Evolutionary conservation across 1,140 invertebrate species (phyloP).

Genomic region (Procambarus clarkii): DNA sequence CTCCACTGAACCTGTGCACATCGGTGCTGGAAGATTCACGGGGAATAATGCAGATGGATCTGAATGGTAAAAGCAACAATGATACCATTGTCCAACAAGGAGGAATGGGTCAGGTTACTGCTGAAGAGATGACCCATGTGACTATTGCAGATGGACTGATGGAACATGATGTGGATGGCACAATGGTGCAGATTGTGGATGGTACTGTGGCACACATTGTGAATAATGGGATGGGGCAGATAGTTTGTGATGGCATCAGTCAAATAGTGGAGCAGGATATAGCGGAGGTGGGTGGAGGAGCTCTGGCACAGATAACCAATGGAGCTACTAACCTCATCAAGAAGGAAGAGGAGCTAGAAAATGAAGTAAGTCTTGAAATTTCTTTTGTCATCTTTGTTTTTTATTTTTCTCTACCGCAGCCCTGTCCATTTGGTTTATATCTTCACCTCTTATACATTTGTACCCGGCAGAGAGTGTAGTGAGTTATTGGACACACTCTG

Average conservation of each 20-base stretch:
- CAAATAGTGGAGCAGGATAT: conserved; percentile 26
- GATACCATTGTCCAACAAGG: neutral
- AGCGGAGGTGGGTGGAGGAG: neutral
- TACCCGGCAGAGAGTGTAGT: too few species aligned
- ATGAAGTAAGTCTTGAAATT: conserved; percentile 19
- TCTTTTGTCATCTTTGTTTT: too few species aligned
- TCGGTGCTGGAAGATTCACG: neutral
- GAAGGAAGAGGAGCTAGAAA: conserved; percentile 34
- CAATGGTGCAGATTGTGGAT: conserved; percentile 28
- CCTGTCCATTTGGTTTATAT: too few species aligned
- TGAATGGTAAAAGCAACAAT: neutral
- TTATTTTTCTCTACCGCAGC: too few species aligned
- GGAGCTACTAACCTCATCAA: conserved; percentile 23
- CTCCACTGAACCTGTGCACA: neutral
- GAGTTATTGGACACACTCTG: too few species aligned
- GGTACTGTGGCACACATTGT: conserved; percentile 20
- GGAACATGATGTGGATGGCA: conserved; percentile 24
- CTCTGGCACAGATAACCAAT: conserved; percentile 28
- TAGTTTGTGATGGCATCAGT: conserved; percentile 16
- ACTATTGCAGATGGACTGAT: conserved; percentile 1
- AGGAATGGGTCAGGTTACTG: neutral
- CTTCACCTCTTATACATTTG: too few species aligned
- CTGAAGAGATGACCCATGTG: conserved; percentile 9
- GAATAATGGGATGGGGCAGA: conserved; percentile 30
- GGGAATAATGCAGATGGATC: conserved; percentile 1